A percentile compares a stretch with the other conserved stretches of the same genome.
Evolutionary conservation across 2,797 vertebrate species (phyloP).

Genomic region (Fistularia tabacaria): DNA sequence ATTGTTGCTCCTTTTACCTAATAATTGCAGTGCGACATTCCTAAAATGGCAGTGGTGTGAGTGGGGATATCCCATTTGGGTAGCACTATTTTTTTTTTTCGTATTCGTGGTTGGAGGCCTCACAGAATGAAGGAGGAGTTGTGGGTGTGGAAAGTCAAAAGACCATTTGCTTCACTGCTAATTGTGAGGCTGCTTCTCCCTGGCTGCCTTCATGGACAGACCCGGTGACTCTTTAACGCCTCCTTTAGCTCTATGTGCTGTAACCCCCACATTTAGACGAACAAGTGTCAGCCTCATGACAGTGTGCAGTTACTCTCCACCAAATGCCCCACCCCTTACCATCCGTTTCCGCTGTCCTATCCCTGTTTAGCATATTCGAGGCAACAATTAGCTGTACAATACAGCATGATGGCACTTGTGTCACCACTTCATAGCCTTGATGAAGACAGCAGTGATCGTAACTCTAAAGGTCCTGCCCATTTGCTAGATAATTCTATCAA

Average conservation of each 20-base stretch:
- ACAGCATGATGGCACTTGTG: slow-evolving; percentile 55
- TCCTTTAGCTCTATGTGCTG: slow-evolving; percentile 14
- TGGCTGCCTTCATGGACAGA: too few relatives aligned
- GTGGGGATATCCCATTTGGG: not conserved
- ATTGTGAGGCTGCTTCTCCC: too few relatives aligned
- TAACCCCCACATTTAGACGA: slow-evolving; percentile 62
- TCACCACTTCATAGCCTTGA: slow-evolving; percentile 39
- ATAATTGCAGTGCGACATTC: not conserved
- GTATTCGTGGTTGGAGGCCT: too few relatives aligned
- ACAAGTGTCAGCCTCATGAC: slow-evolving; percentile 61
- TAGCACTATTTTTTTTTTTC: too few relatives aligned
- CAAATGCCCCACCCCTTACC: slow-evolving; percentile 13
- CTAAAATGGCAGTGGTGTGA: too few relatives aligned
- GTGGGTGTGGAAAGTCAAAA: too few relatives aligned
- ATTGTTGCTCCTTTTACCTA: not conserved
- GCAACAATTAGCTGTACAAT: slow-evolving; percentile 61
- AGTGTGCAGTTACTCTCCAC: slow-evolving; percentile 26
- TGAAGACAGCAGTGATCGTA: slow-evolving; percentile 36
- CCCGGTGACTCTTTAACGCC: too few relatives aligned
- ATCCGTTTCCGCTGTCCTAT: slow-evolving; percentile 31
- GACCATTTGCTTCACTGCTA: too few relatives aligned
- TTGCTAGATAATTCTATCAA: too few relatives aligned
- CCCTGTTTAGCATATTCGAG: slow-evolving; percentile 57
- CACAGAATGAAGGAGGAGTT: too few relatives aligned
- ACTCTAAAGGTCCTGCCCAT: too few relatives aligned